A percentile compares a stretch with the other conserved stretches of the same genome.
These are phyloP conservation scores for Sinopyrophorus schimmeli DNA, from an alignment of 2,888 invertebrate species.

Conservation along the genomic window DNA sequence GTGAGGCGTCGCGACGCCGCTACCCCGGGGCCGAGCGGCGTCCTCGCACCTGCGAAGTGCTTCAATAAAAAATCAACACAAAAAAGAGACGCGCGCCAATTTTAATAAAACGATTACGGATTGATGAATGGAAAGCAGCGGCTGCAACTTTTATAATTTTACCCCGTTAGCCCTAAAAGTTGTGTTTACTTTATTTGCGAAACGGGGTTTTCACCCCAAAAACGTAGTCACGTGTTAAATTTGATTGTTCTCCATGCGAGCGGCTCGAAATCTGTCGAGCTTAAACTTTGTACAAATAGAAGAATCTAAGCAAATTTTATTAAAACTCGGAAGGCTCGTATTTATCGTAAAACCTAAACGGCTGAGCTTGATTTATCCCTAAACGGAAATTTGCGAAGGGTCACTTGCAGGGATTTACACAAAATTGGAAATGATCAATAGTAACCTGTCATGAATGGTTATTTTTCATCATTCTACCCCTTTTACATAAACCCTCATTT, in stretches of 20 bases:
- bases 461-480: constrained; percentile 53
- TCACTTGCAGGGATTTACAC: constrained; percentile 38
- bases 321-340: not conserved
- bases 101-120: constrained; percentile 17
- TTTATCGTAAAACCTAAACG: constrained; percentile 10
- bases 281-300: constrained; percentile 9
- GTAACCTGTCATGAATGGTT: constrained; percentile 39
- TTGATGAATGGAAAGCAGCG: constrained; percentile 16
- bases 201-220: constrained; percentile 34
- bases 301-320: not conserved
- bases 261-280: constrained; percentile 7
- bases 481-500: constrained; percentile 55
- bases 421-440: constrained; percentile 38
- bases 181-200: constrained; percentile 34
- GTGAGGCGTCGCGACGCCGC: too few species aligned
- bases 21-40: too few species aligned
- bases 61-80: too few species aligned
- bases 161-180: constrained; percentile 39
- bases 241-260: constrained; percentile 20
- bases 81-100: too few species aligned
- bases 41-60: too few species aligned
- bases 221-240: constrained; percentile 21
- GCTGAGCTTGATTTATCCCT: constrained; percentile 11
- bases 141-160: constrained; percentile 33
- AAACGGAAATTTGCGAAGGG: constrained; percentile 17